A percentile compares a stretch with the other conserved stretches of the same genome.
Evolutionary conservation across 2,113 vertebrate genomes (phyloP).

Genomic region (Romanogobio albipinnatus): DNA sequence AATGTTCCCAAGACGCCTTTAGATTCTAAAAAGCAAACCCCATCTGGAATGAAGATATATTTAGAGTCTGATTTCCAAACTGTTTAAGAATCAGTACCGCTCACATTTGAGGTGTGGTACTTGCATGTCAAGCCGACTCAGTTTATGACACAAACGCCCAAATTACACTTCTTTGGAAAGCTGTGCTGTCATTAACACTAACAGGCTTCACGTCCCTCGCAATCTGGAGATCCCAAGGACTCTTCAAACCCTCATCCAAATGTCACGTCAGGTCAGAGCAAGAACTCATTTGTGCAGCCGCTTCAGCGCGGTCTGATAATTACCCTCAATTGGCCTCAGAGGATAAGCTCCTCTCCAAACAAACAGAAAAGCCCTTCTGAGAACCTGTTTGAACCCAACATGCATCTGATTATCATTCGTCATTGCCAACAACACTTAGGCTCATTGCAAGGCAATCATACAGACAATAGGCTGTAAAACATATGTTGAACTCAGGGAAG

Average conservation of each 20-base stretch:
- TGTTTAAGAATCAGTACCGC: neutral
- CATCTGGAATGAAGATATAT: neutral
- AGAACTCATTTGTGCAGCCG: neutral
- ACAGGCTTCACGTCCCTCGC: neutral
- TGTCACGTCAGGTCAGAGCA: slow-evolving; percentile 26
- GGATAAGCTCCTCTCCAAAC: slow-evolving; percentile 3
- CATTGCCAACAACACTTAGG: slow-evolving; percentile 17
- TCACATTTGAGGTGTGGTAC: neutral
- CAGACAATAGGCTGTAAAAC: slow-evolving; percentile 38
- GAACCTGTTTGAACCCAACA: slow-evolving; percentile 31
- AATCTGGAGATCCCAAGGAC: slow-evolving; percentile 35
- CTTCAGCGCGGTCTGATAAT: neutral
- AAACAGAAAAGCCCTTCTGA: slow-evolving; percentile 18
- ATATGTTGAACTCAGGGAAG: slow-evolving; percentile 9
- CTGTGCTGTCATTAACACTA: neutral
- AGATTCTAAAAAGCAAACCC: neutral
- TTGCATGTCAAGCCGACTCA: neutral
- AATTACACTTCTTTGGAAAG: neutral
- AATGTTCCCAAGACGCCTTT: slow-evolving; percentile 1
- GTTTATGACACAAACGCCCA: neutral
- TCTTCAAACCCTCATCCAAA: slow-evolving; percentile 5
- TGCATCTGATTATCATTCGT: slow-evolving; percentile 27
- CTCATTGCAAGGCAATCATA: slow-evolving; percentile 25
- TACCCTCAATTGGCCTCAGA: neutral
- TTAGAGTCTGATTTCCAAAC: slow-evolving; percentile 9